Evolutionary conservation across 2,113 vertebrate genomes (phyloP).

Genomic region (Onychorhynchus coronatus): DNA sequence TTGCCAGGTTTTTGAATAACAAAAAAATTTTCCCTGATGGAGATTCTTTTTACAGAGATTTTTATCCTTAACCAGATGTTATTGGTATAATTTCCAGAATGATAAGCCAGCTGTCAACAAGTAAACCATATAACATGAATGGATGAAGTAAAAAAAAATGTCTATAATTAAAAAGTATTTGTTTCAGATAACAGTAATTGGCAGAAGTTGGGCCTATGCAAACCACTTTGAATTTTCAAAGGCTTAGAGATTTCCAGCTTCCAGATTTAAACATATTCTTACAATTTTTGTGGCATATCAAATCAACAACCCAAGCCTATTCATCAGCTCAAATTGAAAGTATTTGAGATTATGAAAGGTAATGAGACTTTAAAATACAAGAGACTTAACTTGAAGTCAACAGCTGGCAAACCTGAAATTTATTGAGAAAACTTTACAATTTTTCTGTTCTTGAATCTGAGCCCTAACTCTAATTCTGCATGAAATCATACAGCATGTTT

Average conservation of each 20-base stretch:
- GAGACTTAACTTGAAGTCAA: not conserved
- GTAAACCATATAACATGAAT: not conserved
- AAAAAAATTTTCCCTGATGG: not conserved
- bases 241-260: not conserved
- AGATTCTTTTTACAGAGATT: not conserved
- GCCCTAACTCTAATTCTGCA: not conserved
- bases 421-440: not conserved
- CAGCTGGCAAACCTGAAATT: not conserved
- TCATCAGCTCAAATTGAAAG: not conserved
- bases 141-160: not conserved
- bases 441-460: not conserved
- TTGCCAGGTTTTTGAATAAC: not conserved
- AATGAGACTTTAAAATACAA: not conserved
- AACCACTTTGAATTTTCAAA: not conserved
- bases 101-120: not conserved
- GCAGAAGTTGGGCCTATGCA: not conserved
- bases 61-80: constrained; percentile 19
- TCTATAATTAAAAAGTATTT: not conserved
- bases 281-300: not conserved
- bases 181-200: not conserved
- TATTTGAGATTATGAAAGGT: not conserved
- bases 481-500: not conserved
- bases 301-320: not conserved
- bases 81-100: not conserved
- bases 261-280: not conserved